Evolutionary conservation across 2,113 vertebrate genomes (phyloP).

Genomic region (Oostethus manadensis): DNA sequence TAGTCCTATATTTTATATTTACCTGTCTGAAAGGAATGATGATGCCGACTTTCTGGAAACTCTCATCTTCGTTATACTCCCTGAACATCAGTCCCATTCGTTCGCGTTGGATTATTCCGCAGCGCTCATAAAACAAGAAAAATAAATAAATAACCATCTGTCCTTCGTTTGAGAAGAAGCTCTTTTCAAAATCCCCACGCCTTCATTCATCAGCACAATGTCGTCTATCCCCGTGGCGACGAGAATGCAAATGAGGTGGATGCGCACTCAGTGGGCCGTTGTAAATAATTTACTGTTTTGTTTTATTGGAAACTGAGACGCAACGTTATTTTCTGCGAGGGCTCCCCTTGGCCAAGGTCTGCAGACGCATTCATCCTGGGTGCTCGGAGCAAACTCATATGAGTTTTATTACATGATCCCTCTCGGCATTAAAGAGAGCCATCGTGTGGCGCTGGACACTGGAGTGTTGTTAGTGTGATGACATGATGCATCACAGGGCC

Average conservation of each 20-base stretch:
- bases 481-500: conserved; percentile 33
- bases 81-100: conserved; percentile 39
- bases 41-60: conserved; percentile 9
- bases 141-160: conserved; percentile 70
- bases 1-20: too few species aligned
- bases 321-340: conserved; percentile 62
- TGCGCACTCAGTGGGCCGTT: conserved; percentile 55
- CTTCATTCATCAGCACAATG: conserved; percentile 70
- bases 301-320: conserved; percentile 69
- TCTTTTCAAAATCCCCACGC: conserved; percentile 58
- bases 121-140: conserved; percentile 58
- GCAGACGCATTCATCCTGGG: conserved; percentile 55
- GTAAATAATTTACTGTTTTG: conserved; percentile 74
- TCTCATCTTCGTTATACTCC: conserved; percentile 40
- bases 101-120: conserved; percentile 68
- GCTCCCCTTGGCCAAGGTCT: conserved; percentile 65
- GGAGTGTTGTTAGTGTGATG: conserved; percentile 42
- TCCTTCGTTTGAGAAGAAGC: conserved; percentile 67
- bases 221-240: conserved; percentile 65
- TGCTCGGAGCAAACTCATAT: conserved; percentile 32
- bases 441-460: conserved; percentile 36
- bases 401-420: conserved; percentile 54
- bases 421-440: conserved; percentile 36
- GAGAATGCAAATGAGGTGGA: conserved; percentile 67
- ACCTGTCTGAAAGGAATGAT: conserved; percentile 10